These are phyloP conservation scores for Drosophila albomicans DNA, from an alignment of 1,140 invertebrate species.

Conservation along the genomic window DNA sequence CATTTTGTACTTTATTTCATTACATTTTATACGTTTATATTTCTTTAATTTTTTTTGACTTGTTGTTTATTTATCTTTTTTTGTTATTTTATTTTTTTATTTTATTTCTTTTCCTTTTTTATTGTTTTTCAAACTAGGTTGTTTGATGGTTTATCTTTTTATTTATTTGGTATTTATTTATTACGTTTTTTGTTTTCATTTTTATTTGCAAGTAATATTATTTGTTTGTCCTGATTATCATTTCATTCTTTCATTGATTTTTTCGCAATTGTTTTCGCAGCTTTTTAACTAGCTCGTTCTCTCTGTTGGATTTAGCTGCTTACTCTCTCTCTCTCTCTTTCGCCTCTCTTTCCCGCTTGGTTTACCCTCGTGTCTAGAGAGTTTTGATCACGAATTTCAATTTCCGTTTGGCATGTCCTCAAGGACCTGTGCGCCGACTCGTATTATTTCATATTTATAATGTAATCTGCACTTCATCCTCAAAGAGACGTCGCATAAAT, in stretches of 20 bases:
- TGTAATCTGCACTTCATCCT: constrained; percentile 79
- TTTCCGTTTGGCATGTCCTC: constrained; percentile 75
- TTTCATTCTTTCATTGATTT: neutral
- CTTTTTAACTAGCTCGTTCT: constrained; percentile 6
- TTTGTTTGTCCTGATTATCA: neutral
- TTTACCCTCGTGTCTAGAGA: neutral
- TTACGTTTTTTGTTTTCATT: neutral
- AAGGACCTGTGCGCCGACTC: constrained; percentile 57
- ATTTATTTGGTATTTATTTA: neutral
- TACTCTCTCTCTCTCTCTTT: neutral
- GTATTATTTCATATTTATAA: constrained; percentile 82
- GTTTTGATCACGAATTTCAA: constrained; percentile 57
- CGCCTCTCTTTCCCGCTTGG: neutral
- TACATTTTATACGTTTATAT: too few species aligned
- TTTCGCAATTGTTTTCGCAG: neutral
- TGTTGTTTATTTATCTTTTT: too few species aligned
- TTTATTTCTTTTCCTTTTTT: too few species aligned
- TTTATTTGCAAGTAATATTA: neutral
- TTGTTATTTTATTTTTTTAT: too few species aligned
- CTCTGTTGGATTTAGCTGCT: neutral
- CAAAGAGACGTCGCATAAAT: constrained; percentile 79
- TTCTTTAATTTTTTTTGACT: too few species aligned
- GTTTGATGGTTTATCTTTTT: too few species aligned
- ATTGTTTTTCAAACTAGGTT: too few species aligned
- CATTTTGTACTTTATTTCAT: too few species aligned